These are phyloP conservation scores for Rhamnusium bicolor DNA, from an alignment of 2,888 invertebrate genomes.

Conservation along the genomic window DNA sequence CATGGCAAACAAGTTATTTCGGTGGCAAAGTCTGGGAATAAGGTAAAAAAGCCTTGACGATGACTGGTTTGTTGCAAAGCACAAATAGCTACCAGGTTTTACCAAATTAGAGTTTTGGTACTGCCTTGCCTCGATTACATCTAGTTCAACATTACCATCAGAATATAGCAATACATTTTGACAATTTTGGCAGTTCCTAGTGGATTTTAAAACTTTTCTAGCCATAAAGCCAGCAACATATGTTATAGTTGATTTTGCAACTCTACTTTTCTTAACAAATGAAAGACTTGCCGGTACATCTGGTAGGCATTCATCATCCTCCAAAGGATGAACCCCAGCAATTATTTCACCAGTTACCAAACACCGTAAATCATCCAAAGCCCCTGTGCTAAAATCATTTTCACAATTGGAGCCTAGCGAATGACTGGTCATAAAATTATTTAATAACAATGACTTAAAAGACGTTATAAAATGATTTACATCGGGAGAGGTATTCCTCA, in stretches of 20 bases:
- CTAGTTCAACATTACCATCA: constrained; percentile 5
- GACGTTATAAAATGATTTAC: constrained; percentile 35
- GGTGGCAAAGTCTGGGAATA: constrained; percentile 4
- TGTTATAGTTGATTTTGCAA: constrained; percentile 10
- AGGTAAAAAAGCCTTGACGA: constrained; percentile 19
- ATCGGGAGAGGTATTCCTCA: constrained; percentile 25
- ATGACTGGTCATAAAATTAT: constrained; percentile 45
- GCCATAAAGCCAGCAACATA: not conserved
- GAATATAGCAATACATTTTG: not conserved
- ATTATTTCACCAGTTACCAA: not conserved
- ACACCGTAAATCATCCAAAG: constrained; percentile 7
- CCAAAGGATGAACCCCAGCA: constrained; percentile 22
- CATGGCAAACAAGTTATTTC: constrained; percentile 11
- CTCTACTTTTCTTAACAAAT: constrained; percentile 2
- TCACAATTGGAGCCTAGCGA: constrained; percentile 46
- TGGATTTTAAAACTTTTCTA: not conserved
- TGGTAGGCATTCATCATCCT: constrained; percentile 8
- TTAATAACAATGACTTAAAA: constrained; percentile 44
- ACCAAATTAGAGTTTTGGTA: constrained; percentile 23
- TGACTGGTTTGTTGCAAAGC: constrained; percentile 1
- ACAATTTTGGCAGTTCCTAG: constrained; percentile 17
- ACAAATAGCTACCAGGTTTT: constrained; percentile 23
- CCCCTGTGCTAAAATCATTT: not conserved
- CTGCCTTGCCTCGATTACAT: constrained; percentile 22
- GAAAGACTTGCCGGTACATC: constrained; percentile 3